A percentile compares a stretch with the other conserved stretches of the same genome.
These are phyloP conservation scores for Brachypalpus laphriformis DNA, from an alignment of 2,888 invertebrate species.

Conservation along the genomic window DNA sequence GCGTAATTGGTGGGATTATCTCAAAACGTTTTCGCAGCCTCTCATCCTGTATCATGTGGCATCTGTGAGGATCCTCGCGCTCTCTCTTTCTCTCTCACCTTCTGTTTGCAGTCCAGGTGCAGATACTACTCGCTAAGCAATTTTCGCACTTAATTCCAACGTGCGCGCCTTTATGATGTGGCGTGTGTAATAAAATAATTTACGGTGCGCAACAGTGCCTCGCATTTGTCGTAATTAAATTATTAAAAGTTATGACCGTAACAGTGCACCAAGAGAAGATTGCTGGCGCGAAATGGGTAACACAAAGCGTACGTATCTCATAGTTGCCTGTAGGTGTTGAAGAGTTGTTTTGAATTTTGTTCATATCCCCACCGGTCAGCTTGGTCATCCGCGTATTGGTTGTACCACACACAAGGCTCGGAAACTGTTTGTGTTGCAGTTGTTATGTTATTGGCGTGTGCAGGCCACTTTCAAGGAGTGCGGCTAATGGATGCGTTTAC, in stretches of 20 bases:
- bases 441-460: constrained; percentile 44
- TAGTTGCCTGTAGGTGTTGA: constrained; percentile 63
- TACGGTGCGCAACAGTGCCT: constrained; percentile 55
- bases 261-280: constrained; percentile 10
- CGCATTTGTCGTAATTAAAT: constrained; percentile 72
- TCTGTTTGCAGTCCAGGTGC: background rate
- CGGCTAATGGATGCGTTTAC: constrained; percentile 65
- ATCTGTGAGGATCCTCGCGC: constrained; percentile 2
- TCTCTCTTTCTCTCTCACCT: background rate
- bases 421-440: background rate
- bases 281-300: constrained; percentile 11
- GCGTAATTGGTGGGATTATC: constrained; percentile 30
- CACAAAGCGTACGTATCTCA: constrained; percentile 11
- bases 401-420: background rate
- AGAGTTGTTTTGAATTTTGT: constrained; percentile 40
- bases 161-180: constrained; percentile 34
- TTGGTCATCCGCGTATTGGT: constrained; percentile 14
- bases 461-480: constrained; percentile 36
- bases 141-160: constrained; percentile 65
- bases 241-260: constrained; percentile 70
- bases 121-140: constrained; percentile 2
- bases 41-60: constrained; percentile 3
- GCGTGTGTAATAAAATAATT: constrained; percentile 56
- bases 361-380: constrained; percentile 5
- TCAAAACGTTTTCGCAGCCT: constrained; percentile 19